phyloP scores from a whole-genome alignment of 2,797 vertebrate genomes.

The Schizopygopsis pylzovi region DNA sequence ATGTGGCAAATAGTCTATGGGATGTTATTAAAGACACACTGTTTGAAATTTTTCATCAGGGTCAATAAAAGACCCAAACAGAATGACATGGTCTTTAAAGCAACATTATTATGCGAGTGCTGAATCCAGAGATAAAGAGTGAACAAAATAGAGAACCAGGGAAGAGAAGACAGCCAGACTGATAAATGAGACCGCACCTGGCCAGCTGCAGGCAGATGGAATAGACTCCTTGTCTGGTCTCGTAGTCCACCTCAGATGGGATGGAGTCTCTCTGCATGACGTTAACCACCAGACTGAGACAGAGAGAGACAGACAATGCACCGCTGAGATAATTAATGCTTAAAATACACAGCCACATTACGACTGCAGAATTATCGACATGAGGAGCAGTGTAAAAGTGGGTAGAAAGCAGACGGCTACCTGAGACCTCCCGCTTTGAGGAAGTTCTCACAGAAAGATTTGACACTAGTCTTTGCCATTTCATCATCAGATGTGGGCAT shows the following conservation, averaged over 20 bases:
- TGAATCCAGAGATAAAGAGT: background rate
- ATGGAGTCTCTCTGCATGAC: slow-evolving; percentile 99
- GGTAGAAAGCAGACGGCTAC: slow-evolving; percentile 70
- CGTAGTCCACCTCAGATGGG: slow-evolving; percentile 98
- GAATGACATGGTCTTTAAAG: background rate
- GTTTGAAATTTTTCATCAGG: background rate
- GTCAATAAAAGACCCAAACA: background rate
- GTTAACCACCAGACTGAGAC: slow-evolving; percentile 93
- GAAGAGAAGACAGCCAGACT: slow-evolving; percentile 14
- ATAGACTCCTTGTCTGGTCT: slow-evolving; percentile 97
- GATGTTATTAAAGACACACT: background rate
- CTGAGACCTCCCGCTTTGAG: slow-evolving; percentile 97
- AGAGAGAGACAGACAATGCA: slow-evolving; percentile 16
- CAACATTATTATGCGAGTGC: background rate
- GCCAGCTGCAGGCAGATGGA: slow-evolving; percentile 98
- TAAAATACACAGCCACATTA: slow-evolving; percentile 35
- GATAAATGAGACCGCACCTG: slow-evolving; percentile 77
- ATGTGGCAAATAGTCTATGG: background rate
- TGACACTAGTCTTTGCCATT: slow-evolving; percentile 99
- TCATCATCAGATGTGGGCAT: slow-evolving; percentile 99
- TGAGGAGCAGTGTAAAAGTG: background rate
- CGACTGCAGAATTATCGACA: background rate
- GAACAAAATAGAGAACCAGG: background rate
- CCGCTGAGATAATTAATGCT: slow-evolving; percentile 34
- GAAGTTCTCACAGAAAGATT: slow-evolving; percentile 99